phyloP scores from a whole-genome alignment of 2,113 vertebrate species.

The Onychostoma macrolepis region DNA sequence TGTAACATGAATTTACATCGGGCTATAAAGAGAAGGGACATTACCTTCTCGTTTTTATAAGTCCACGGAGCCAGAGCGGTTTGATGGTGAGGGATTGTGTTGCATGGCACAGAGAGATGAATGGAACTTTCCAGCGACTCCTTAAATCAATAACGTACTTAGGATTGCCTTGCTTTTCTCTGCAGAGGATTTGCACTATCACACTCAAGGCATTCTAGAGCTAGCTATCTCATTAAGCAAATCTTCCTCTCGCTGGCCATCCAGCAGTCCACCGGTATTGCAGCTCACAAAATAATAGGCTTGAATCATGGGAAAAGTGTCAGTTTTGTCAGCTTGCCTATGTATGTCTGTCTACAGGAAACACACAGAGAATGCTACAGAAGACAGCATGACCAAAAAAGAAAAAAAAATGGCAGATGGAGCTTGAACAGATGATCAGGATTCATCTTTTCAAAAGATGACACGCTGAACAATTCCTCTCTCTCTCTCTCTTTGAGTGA shows the following conservation, averaged over 20 bases:
- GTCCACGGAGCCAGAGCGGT: constrained; percentile 6
- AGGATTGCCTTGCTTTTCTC: constrained; percentile 40
- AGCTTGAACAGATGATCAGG: constrained; percentile 21
- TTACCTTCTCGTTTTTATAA: background rate
- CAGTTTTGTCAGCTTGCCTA: background rate
- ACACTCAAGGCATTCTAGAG: constrained; percentile 16
- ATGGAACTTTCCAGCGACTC: constrained; percentile 49
- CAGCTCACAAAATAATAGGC: background rate
- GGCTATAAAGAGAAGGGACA: background rate
- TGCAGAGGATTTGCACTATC: constrained; percentile 32
- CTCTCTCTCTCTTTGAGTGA: constrained; percentile 15
- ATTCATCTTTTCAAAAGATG: constrained; percentile 46
- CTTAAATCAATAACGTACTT: constrained; percentile 52
- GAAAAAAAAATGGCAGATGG: constrained; percentile 4
- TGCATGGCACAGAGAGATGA: constrained; percentile 40
- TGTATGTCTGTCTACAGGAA: constrained; percentile 9
- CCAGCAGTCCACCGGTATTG: background rate
- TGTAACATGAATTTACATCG: background rate
- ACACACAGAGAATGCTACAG: background rate
- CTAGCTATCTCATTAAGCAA: constrained; percentile 51
- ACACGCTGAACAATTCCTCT: constrained; percentile 8
- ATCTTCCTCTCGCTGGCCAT: constrained; percentile 17
- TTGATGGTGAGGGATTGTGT: constrained; percentile 32
- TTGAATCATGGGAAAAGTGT: background rate
- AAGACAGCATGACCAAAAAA: background rate